Percentiles rank a stretch among this genome's conserved stretches.
Conservation (phyloP, 2,888 invertebrate genomes). For the Cheilosia pagana region DNA sequence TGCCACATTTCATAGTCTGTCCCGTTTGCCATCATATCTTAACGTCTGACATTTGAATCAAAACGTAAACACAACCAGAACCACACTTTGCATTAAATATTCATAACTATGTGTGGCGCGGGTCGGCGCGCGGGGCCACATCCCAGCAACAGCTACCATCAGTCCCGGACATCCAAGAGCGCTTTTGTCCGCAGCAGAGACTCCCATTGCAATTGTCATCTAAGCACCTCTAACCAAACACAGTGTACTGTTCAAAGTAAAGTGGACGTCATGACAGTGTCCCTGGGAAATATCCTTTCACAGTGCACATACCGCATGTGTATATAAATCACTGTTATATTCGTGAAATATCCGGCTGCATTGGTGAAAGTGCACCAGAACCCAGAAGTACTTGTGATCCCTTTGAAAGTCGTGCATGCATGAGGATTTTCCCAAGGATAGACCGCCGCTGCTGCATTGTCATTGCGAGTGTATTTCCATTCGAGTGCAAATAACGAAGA, state of each 20-base stretch:
- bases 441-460: constrained; percentile 9
- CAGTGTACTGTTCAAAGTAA: constrained; percentile 31
- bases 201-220: constrained; percentile 42
- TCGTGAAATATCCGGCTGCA: constrained; percentile 64
- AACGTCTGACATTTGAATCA: constrained; percentile 2
- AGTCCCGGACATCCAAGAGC: background rate
- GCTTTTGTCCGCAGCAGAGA: constrained; percentile 1
- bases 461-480: constrained; percentile 44
- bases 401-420: constrained; percentile 67
- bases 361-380: constrained; percentile 53
- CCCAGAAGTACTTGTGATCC: constrained; percentile 66
- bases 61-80: background rate
- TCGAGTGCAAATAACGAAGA: constrained; percentile 57
- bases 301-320: constrained; percentile 33
- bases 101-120: constrained; percentile 3
- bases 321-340: constrained; percentile 65
- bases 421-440: constrained; percentile 54
- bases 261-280: constrained; percentile 34
- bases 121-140: background rate
- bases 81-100: constrained; percentile 10
- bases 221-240: constrained; percentile 51
- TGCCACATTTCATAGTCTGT: background rate
- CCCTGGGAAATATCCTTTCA: constrained; percentile 31
- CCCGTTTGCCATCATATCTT: background rate
- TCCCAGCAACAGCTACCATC: constrained; percentile 1